Evolutionary conservation across 2,888 invertebrate species (phyloP).

Genomic region (Hydrotaea cyrtoneurina): DNA sequence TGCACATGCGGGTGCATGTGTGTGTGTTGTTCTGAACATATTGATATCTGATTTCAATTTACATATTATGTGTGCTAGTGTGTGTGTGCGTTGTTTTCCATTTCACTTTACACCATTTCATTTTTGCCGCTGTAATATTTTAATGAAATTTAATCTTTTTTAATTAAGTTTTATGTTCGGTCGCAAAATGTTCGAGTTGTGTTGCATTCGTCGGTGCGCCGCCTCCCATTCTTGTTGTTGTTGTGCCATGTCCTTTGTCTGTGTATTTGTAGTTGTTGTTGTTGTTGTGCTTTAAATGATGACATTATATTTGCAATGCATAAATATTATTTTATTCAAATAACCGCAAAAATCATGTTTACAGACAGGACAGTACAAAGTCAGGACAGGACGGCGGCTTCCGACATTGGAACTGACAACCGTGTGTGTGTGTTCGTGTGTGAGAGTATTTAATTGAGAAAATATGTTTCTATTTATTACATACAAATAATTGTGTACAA

Average conservation of each 20-base stretch:
- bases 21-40: background rate
- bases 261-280: too few species aligned
- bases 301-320: slow-evolving; percentile 54
- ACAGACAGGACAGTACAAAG: slow-evolving; percentile 42
- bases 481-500: slow-evolving; percentile 3
- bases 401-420: background rate
- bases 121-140: slow-evolving; percentile 31
- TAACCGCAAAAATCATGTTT: slow-evolving; percentile 65
- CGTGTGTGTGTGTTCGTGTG: background rate
- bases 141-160: slow-evolving; percentile 60
- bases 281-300: slow-evolving; percentile 54
- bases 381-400: background rate
- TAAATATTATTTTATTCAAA: slow-evolving; percentile 65
- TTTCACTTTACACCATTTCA: slow-evolving; percentile 10
- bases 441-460: background rate
- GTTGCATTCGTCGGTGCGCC: slow-evolving; percentile 21
- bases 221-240: background rate
- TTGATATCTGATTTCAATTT: slow-evolving; percentile 33
- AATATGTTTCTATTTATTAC: slow-evolving; percentile 12
- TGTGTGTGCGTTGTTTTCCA: background rate
- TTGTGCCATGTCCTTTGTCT: background rate
- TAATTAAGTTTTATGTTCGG: slow-evolving; percentile 62
- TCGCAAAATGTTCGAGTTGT: slow-evolving; percentile 33
- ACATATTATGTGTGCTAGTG: background rate
- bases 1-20: background rate